Evolutionary conservation across 2,797 vertebrate genomes (phyloP), one percentile per base, ranked within the genome.

Genomic region (Hypotaenidia philippensis): DNA sequence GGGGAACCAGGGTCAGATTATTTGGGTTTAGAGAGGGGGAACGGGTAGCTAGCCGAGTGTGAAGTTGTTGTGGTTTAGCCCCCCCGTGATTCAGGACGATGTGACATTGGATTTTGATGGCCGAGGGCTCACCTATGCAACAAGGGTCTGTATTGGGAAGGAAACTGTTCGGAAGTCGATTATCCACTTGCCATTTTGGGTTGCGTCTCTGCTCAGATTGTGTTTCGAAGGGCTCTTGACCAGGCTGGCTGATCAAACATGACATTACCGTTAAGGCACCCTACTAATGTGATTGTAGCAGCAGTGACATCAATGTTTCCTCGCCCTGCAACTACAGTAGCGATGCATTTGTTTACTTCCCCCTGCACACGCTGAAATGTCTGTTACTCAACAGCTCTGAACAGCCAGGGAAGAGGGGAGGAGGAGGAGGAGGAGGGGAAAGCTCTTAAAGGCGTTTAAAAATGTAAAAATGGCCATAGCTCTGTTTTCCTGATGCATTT

Each of bases 261-360:
- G 96, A 91, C 94, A 87, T 89, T 95, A 85, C 50, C 2, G 5
- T 90, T 93, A 92, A 88, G 20, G 52, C 80, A 84, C 10, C 10
- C 76, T 77, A 41, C 64, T 93, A 89, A 95, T 86, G 81, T 96
- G 95, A 92, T 93, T 83, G 63, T 77, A 91, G 72, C 79, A 81
- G 78, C 89, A 72, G 82, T 93, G 94, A 88, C 96, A 95, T 96
- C 83, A 88, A 41, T 90, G 91, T 95, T 96, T 92, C 86, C 65
- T 92, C 96, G 89, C 93, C 90, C 89, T 71, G 93, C 81, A 94
- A 94, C 92, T 95, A 92, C 81, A 90, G 83, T 79, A 90, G 91
- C 89, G 19, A 83, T 95, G 81, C 77, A 79, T 96, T 97, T 97
- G 94, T 97, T 96, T 97, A 92, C 86, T 70, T 92, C 89, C 49